A percentile compares a stretch with the other conserved stretches of the same genome.
These are phyloP conservation scores for Lasaia peninsularis DNA, from an alignment of 1,140 invertebrate species.

Conservation along the genomic window DNA sequence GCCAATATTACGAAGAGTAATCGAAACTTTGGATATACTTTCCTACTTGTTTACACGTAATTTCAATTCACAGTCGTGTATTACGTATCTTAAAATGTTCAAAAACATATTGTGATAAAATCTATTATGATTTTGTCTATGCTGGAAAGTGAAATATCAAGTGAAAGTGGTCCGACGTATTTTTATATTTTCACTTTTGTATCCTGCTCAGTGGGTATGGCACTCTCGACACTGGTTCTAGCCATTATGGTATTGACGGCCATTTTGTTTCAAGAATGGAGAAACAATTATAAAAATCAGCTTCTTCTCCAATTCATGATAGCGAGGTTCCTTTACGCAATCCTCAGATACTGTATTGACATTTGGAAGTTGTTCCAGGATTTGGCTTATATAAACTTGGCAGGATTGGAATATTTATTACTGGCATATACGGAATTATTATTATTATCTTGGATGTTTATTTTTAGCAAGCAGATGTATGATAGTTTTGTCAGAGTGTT, in stretches of 20 bases:
- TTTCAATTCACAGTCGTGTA: background rate
- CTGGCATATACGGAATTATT: constrained; percentile 46
- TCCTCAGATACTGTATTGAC: constrained; percentile 39
- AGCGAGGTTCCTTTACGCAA: constrained; percentile 45
- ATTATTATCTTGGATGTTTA: constrained; percentile 54
- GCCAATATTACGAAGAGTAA: no score
- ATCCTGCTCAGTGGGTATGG: constrained; percentile 43
- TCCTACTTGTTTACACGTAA: no score
- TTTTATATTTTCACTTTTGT: background rate
- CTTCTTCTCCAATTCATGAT: constrained; percentile 60
- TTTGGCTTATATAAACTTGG: background rate
- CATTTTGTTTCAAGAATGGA: constrained; percentile 52
- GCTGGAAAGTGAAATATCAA: background rate
- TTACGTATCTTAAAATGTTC: background rate
- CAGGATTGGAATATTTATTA: constrained; percentile 29
- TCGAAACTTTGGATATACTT: no score
- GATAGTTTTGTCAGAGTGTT: constrained; percentile 56
- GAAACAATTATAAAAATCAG: constrained; percentile 53
- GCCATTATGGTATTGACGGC: constrained; percentile 47
- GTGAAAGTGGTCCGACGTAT: background rate
- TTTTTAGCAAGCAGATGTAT: constrained; percentile 60
- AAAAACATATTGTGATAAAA: background rate
- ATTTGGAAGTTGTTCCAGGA: constrained; percentile 27
- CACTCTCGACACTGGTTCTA: constrained; percentile 35
- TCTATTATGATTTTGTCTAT: background rate